Conservation (phyloP, 2,888 invertebrate species). For the Drosophila borealis region DNA sequence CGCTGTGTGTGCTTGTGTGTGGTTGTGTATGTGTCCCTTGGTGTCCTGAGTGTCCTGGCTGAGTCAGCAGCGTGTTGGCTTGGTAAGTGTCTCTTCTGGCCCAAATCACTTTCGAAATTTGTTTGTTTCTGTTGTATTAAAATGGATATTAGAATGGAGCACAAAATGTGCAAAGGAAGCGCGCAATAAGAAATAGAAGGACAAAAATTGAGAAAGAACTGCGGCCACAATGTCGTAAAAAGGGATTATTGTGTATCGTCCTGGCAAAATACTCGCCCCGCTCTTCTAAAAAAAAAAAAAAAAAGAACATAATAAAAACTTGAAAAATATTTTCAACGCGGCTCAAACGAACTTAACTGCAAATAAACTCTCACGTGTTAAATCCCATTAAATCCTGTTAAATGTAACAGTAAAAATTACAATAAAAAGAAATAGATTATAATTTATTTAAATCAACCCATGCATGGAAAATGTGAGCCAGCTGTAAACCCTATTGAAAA, state of each 20-base stretch:
- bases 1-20: conserved; percentile 9
- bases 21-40: conserved; percentile 22
- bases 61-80: conserved; percentile 38
- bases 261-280: conserved; percentile 18
- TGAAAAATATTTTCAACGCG: conserved; percentile 54
- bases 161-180: conserved; percentile 37
- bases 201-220: conserved; percentile 15
- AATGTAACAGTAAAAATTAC: conserved; percentile 16
- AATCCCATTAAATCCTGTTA: conserved; percentile 32
- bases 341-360: conserved; percentile 69
- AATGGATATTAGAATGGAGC: conserved; percentile 53
- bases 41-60: conserved; percentile 36
- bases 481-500: conserved; percentile 22
- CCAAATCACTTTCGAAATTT: conserved; percentile 66
- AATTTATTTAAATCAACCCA: conserved; percentile 33
- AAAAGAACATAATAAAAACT: conserved; percentile 10
- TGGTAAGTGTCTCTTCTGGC: conserved; percentile 43
- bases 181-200: conserved; percentile 17
- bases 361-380: conserved; percentile 64
- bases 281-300: conserved; percentile 9
- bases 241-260: conserved; percentile 71
- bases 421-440: conserved; percentile 5
- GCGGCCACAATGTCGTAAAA: conserved; percentile 59
- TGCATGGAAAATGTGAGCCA: conserved; percentile 1
- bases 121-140: conserved; percentile 58